A percentile compares a stretch with the other conserved stretches of the same genome.
phyloP scores from a whole-genome alignment of 2,797 vertebrate species.

The Cephalopachus bancanus region DNA sequence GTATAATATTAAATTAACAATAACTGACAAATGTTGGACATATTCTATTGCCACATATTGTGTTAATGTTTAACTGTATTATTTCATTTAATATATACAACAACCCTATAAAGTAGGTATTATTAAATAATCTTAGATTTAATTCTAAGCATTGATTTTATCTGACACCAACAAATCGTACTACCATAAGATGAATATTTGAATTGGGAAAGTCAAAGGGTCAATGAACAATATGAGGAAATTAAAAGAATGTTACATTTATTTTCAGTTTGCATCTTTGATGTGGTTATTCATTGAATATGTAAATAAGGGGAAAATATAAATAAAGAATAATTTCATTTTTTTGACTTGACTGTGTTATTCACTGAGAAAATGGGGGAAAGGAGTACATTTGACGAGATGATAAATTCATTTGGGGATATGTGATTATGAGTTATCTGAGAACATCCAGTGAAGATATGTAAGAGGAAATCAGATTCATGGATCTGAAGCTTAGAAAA shows the following conservation, averaged over 20 bases:
- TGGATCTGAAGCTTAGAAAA: background rate
- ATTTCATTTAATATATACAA: background rate
- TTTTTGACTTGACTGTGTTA: background rate
- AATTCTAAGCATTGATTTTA: background rate
- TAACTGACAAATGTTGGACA: background rate
- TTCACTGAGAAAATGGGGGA: background rate
- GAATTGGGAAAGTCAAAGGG: background rate
- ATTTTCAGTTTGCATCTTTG: background rate
- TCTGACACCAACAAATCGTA: background rate
- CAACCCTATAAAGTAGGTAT: background rate
- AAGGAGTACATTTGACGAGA: background rate
- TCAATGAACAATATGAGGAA: background rate
- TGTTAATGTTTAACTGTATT: background rate
- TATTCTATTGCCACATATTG: background rate
- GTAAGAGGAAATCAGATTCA: background rate
- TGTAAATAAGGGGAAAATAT: background rate
- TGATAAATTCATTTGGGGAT: background rate
- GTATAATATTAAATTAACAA: background rate
- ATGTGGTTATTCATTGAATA: background rate
- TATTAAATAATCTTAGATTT: background rate
- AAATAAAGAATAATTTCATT: background rate
- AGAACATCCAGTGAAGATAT: slow-evolving; percentile 29
- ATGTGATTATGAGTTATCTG: background rate
- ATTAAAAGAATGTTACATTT: background rate
- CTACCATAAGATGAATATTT: background rate